Evolutionary conservation across 2,113 vertebrate species (phyloP).

Genomic region (Oxyruncus cristatus): DNA sequence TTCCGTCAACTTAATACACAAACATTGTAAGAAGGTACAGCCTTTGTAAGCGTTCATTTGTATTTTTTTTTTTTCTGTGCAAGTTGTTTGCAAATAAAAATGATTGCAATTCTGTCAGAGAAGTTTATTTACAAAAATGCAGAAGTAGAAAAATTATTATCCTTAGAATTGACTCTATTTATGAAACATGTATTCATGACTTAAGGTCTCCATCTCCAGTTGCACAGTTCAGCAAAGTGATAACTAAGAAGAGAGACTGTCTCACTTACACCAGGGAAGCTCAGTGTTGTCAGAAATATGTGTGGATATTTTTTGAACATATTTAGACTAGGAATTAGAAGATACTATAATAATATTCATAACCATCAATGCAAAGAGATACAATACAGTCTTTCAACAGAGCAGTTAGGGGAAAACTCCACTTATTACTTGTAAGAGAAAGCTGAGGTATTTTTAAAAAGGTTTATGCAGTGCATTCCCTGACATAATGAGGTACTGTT

Average conservation of each 20-base stretch:
- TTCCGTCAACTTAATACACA: background rate
- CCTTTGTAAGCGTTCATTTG: background rate
- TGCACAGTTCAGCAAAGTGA: background rate
- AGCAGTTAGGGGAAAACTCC: background rate
- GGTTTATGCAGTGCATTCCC: background rate
- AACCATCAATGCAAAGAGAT: background rate
- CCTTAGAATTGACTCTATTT: background rate
- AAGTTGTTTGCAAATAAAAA: background rate
- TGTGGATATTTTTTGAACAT: background rate
- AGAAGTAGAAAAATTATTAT: background rate
- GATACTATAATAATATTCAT: background rate
- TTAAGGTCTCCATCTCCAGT: background rate
- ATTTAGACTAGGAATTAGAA: background rate
- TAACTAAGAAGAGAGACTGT: background rate
- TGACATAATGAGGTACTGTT: background rate
- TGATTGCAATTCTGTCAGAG: background rate
- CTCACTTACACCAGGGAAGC: background rate
- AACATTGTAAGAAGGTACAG: background rate
- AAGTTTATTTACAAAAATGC: background rate
- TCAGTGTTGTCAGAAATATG: background rate
- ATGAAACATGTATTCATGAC: background rate
- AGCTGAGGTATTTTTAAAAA: background rate
- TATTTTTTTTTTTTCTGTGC: background rate
- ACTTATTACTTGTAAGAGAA: background rate
- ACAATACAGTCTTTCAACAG: background rate